These are phyloP conservation scores for Peromyscus californicus DNA, from an alignment of 2,113 vertebrate genomes.

Conservation along the genomic window DNA sequence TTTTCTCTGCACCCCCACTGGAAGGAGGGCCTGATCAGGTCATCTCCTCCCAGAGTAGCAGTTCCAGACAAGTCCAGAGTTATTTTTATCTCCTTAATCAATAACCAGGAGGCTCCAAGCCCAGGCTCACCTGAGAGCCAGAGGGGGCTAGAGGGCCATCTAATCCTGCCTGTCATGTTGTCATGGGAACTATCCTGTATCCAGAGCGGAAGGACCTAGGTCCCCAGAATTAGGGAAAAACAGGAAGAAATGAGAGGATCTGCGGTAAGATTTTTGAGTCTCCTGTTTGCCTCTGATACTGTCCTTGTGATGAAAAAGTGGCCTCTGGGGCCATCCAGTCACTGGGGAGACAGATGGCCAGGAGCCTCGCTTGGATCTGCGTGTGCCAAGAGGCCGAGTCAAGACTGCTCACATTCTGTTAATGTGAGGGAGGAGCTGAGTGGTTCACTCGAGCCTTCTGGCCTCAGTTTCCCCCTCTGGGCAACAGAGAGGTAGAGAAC, in stretches of 20 bases:
- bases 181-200: slow-evolving; percentile 42
- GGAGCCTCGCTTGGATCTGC: neutral
- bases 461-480: slow-evolving; percentile 21
- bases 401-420: neutral
- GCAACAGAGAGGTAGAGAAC: neutral
- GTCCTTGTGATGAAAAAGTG: neutral
- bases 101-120: slow-evolving; percentile 62
- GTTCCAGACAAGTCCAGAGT: slow-evolving; percentile 37
- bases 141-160: neutral
- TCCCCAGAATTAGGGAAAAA: slow-evolving; percentile 9
- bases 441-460: neutral
- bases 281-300: slow-evolving; percentile 9
- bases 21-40: slow-evolving; percentile 8
- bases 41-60: slow-evolving; percentile 28
- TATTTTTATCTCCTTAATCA: slow-evolving; percentile 70
- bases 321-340: neutral
- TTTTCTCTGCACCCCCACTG: neutral
- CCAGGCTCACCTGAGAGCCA: neutral
- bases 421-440: slow-evolving; percentile 4
- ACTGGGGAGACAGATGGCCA: neutral
- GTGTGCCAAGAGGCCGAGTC: neutral
- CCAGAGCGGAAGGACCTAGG: neutral
- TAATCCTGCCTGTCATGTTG: neutral
- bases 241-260: slow-evolving; percentile 25
- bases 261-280: neutral